phyloP scores from a whole-genome alignment of 1,140 invertebrate species.

The Zophobas atratus region DNA sequence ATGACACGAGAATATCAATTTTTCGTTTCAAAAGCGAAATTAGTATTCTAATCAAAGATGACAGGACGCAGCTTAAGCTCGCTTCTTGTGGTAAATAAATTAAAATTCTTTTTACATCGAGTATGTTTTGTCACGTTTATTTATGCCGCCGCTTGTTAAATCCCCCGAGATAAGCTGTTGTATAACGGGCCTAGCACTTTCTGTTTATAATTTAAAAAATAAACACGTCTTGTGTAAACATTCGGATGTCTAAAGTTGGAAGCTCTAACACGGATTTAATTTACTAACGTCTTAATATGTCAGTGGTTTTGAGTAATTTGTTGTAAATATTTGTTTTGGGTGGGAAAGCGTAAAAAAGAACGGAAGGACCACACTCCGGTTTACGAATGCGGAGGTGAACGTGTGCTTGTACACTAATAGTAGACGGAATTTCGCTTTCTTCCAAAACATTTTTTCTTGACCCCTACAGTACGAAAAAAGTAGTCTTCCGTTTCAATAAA shows the following conservation, averaged over 20 bases:
- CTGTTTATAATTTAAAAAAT: constrained; percentile 40
- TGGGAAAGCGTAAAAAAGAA: no score
- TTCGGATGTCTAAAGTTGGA: constrained; percentile 30
- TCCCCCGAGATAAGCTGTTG: constrained; percentile 14
- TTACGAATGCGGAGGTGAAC: no score
- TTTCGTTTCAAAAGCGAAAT: no score
- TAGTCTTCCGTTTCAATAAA: no score
- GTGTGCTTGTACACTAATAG: no score
- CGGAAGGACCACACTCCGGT: no score
- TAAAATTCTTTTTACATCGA: background rate
- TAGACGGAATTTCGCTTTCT: no score
- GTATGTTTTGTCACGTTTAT: constrained; percentile 25
- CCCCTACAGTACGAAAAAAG: no score
- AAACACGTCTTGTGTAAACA: constrained; percentile 38
- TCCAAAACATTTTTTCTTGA: no score
- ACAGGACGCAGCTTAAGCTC: no score
- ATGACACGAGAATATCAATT: no score
- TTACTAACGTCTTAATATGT: constrained; percentile 7
- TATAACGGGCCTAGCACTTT: constrained; percentile 23
- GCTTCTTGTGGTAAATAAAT: background rate
- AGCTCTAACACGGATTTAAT: constrained; percentile 16
- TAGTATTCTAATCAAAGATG: no score
- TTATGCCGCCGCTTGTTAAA: constrained; percentile 4
- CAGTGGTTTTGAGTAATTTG: background rate
- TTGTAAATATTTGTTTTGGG: background rate